Evolutionary conservation across 92 coral and sea anemone species (phyloP).

Genomic region (Zoanthus sociatus): DNA sequence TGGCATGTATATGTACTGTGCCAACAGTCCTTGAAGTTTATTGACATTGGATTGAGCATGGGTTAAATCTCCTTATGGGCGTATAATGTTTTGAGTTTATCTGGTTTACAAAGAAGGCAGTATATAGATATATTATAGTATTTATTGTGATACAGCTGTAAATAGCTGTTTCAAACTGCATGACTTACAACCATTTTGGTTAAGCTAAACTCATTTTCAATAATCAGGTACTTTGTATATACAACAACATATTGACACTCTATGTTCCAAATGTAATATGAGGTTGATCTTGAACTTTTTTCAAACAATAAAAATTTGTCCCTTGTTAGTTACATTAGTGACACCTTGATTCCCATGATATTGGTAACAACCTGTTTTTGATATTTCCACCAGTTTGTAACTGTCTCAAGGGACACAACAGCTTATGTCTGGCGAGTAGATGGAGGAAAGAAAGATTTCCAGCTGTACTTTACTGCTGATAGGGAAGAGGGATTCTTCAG

Average conservation of each 20-base stretch:
- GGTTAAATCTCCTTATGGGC: no score
- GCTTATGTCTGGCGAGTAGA: conserved; percentile 97
- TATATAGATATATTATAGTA: no score
- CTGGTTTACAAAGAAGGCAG: no score
- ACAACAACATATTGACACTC: not conserved
- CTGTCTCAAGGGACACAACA: conserved; percentile 97
- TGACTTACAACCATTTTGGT: not conserved
- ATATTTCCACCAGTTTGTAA: conserved; percentile 80
- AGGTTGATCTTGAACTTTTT: no score
- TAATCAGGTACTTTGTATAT: not conserved
- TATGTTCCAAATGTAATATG: not conserved
- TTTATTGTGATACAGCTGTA: no score
- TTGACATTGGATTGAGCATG: no score
- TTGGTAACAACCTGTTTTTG: not conserved
- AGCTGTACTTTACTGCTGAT: conserved; percentile 88
- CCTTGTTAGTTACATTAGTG: no score
- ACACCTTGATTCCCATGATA: not conserved
- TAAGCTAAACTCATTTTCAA: not conserved
- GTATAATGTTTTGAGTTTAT: no score
- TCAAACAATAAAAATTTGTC: no score
- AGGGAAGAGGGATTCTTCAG: conserved; percentile 87
- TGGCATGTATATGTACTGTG: no score
- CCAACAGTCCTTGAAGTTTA: no score
- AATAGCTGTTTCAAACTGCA: not conserved
- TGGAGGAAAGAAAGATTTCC: conserved; percentile 95